Percentiles rank a stretch among this genome's conserved stretches.
Conservation (phyloP, 2,797 vertebrate species). For the Acanthurus tractus region DNA sequence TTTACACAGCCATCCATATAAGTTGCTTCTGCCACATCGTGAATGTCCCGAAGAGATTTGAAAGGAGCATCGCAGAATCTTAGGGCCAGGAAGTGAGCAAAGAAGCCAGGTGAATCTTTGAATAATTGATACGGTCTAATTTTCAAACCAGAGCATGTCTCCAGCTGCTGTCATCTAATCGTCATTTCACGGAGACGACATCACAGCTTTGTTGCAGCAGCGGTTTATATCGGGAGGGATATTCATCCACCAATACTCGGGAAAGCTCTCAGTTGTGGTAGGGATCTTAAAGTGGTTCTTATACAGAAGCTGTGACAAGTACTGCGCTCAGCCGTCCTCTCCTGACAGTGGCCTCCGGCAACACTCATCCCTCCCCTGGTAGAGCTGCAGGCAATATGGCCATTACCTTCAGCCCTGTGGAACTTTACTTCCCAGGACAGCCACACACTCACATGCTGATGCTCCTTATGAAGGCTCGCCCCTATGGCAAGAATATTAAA, state of each 20-base stretch:
- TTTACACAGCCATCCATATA: constrained; percentile 64
- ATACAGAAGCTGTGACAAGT: constrained; percentile 76
- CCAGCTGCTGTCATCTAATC: constrained; percentile 68
- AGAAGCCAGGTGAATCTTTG: constrained; percentile 67
- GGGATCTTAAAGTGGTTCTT: constrained; percentile 72
- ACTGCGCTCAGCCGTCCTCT: constrained; percentile 58
- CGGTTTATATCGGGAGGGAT: constrained; percentile 35
- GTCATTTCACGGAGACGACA: constrained; percentile 58
- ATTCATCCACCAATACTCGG: constrained; percentile 38
- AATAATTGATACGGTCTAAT: constrained; percentile 74
- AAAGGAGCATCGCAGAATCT: constrained; percentile 34
- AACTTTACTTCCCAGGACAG: constrained; percentile 64
- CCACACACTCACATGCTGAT: constrained; percentile 68
- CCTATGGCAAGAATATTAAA: constrained; percentile 76
- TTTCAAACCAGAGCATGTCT: constrained; percentile 54
- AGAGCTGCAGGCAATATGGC: constrained; percentile 73
- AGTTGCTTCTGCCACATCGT: constrained; percentile 34
- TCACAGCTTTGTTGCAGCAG: constrained; percentile 51
- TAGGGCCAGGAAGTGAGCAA: constrained; percentile 43
- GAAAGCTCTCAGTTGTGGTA: constrained; percentile 45
- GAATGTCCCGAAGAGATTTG: constrained; percentile 54
- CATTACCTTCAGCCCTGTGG: constrained; percentile 75
- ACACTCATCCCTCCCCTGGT: constrained; percentile 75
- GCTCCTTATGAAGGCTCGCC: constrained; percentile 59
- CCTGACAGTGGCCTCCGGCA: constrained; percentile 78